Conservation (phyloP, 2,888 invertebrate genomes). For the Caenorhabditis uteleia region DNA sequence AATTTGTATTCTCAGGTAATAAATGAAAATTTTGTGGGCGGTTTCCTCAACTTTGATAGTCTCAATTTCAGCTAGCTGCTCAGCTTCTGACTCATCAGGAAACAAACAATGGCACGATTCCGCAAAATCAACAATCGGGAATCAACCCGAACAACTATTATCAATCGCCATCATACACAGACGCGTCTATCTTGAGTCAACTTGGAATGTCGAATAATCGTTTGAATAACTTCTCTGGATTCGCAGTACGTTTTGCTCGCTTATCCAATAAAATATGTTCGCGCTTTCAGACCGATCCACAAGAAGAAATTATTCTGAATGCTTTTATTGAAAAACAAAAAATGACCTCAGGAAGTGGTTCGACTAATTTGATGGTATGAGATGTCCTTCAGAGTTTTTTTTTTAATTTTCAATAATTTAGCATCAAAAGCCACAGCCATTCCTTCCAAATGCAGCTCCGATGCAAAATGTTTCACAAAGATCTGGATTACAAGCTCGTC, state of each 20-base stretch:
- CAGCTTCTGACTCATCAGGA: constrained; percentile 45
- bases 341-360: no score
- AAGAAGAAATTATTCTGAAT: constrained; percentile 12
- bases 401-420: neutral
- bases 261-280: no score
- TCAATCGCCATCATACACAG: constrained; percentile 40
- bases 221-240: constrained; percentile 30
- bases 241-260: constrained; percentile 7
- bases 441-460: neutral
- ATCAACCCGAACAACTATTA: constrained; percentile 27
- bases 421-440: neutral
- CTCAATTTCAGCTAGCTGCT: constrained; percentile 48
- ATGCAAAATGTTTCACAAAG: neutral
- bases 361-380: no score
- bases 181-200: constrained; percentile 19
- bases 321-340: constrained; percentile 7
- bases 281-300: constrained; percentile 23
- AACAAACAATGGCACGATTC: neutral
- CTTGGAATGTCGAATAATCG: constrained; percentile 13
- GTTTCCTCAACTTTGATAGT: neutral
- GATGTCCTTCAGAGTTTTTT: no score
- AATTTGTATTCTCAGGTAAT: constrained; percentile 13
- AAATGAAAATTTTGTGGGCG: neutral
- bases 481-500: neutral
- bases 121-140: neutral